Base-by-base conservation (phyloP, 2,113 vertebrate species). In the Leptobrachium ailaonicum region DNA sequence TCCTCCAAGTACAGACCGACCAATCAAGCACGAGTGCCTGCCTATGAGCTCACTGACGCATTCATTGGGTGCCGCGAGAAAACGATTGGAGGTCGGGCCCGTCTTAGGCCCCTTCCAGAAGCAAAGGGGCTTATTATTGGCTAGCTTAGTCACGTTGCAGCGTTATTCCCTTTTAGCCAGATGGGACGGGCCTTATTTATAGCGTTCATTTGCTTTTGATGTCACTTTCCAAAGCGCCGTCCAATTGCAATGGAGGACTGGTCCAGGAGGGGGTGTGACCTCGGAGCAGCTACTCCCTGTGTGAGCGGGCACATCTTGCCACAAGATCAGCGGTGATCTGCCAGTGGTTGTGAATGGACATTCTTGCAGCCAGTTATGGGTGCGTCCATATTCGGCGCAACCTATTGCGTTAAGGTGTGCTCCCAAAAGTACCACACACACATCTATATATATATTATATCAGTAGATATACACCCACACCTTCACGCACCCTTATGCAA, bases 151-250 rank as follows among this genome's bases (percentile, higher is more conserved):
- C 78, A 66, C 50, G 62, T 79, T 41, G 44, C 47, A 32, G 12
- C 53, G 53, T 73, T 67, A 43, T 41, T 74, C 54, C 64, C 10
- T 20, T 66, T 9, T 40, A 41, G 71, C 78, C 78, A 80, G 74
- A n/a, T n/a, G 73, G 41, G 47, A 41, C 0, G 14, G 0, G 40
- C 71, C 47, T 80, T 80, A 80, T 80, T 80, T 80, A 58, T 80
- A 80, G 78, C 14, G 10, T 32, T 12, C 6, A 45, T 43, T 66
- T 53, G 45, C 45, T 32, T 66, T 72, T 44, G 47, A 47, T 79
- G 60, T 72, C 60, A 32, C 53, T 53, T 32, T 75, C n/a, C 41
- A 58, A 4, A 44, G 1, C 58, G 54, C 53, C 75, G 47, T 70
- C 66, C 66, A 60, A 60, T 60, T 3, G 3, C 11, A 60, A 11